phyloP scores from a whole-genome alignment of 92 coral and sea anemone species.

The Porites evermanni region DNA sequence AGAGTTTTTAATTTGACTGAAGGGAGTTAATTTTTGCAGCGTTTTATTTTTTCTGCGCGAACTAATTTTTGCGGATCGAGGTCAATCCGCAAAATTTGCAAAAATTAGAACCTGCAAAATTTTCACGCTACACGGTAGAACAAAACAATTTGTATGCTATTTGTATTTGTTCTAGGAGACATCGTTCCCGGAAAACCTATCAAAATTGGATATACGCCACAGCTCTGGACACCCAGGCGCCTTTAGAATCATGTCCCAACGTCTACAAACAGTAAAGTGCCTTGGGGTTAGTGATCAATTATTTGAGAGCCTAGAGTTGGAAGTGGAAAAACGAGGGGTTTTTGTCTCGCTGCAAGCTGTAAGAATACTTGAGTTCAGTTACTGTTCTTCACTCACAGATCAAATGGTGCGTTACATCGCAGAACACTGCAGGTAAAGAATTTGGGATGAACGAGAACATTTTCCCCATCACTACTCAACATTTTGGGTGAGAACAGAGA shows the following conservation, averaged over 20 bases:
- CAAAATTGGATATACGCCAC: slow-evolving; percentile 84
- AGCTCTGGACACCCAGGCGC: slow-evolving; percentile 85
- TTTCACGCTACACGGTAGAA: too few species aligned
- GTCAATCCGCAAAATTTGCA: too few species aligned
- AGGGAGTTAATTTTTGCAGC: too few species aligned
- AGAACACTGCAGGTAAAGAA: slow-evolving; percentile 13
- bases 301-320: slow-evolving; percentile 58
- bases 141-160: background rate
- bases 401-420: slow-evolving; percentile 64
- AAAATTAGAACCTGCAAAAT: too few species aligned
- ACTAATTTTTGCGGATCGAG: too few species aligned
- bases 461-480: too few species aligned
- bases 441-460: too few species aligned
- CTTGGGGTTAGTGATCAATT: slow-evolving; percentile 80
- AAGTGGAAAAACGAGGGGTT: slow-evolving; percentile 44
- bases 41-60: too few species aligned
- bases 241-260: slow-evolving; percentile 64
- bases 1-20: too few species aligned
- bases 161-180: slow-evolving; percentile 7
- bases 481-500: too few species aligned
- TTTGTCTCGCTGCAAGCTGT: slow-evolving; percentile 60
- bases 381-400: slow-evolving; percentile 81
- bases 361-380: slow-evolving; percentile 83
- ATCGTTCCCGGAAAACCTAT: slow-evolving; percentile 78
- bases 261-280: slow-evolving; percentile 62